Evolutionary conservation across 2,888 invertebrate genomes (phyloP), one percentile per base, ranked within the genome.

Genomic region (Spodoptera littoralis): DNA sequence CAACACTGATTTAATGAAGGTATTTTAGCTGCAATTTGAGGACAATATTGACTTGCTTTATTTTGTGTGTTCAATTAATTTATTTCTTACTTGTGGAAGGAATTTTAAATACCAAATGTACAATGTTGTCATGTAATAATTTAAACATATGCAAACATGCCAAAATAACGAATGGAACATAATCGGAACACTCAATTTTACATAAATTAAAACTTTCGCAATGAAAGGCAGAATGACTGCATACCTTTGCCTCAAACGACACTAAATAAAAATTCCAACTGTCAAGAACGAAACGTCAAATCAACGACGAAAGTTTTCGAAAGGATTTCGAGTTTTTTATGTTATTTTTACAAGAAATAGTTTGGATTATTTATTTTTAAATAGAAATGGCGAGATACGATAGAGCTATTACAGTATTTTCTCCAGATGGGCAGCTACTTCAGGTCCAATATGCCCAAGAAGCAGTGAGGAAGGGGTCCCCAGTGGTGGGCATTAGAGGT

Each of bases 361-460:
- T 18, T 11, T 42, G n/a, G 5, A 22, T 60, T 51, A 52, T 22
- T 53, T 52, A 42, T 22, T 30, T 56, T 2, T 41, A 27, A 4
- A 0, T 18, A 13, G 4, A 44, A 13, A 89, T 92, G 95, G 59
- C 97, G 62, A 95, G 96, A 73, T 99, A 99, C 93, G 99, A 99
- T 93, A 96, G 99, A 89, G 99, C 99, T 71, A 98, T 99, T 78
- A 99, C 99, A 58, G 99, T 99, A 68, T 99, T 99, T 92, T 99
- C 99, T 0, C 99, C 99, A 0, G 99, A 99, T 91, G 99, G 99
- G 0, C 99, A 99, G 95, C 95, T 99, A 62, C 96, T 99, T 70
- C 99, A 99, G 95, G 99, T 86, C 0, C 99, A 99, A 95, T 99
- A 99, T 92, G 99, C 99, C 6, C 99, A 99, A 90, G 99, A 99